phyloP scores from a whole-genome alignment of 2,113 vertebrate species.

The Gasterosteus nipponicus region DNA sequence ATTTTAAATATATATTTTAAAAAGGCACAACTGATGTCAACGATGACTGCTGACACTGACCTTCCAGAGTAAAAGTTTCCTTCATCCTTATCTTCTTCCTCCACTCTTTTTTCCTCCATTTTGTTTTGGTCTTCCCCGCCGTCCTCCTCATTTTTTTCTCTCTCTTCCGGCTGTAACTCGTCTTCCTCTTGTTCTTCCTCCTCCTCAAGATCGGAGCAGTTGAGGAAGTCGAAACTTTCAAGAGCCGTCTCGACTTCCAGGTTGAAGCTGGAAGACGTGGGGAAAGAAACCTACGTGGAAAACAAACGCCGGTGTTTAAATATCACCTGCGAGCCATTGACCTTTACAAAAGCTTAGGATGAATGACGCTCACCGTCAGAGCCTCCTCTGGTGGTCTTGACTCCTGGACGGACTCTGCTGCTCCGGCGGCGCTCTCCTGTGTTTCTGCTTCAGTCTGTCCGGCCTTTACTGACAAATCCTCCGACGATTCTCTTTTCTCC shows the following conservation, averaged over 20 bases:
- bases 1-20: no score
- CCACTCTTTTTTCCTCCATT: constrained; percentile 24
- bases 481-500: neutral
- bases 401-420: constrained; percentile 84
- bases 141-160: constrained; percentile 44
- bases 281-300: constrained; percentile 81
- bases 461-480: constrained; percentile 21
- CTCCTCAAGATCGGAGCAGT: constrained; percentile 91
- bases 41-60: constrained; percentile 45
- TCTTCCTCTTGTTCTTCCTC: constrained; percentile 68
- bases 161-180: constrained; percentile 23
- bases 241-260: constrained; percentile 92
- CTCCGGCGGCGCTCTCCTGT: constrained; percentile 1
- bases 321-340: neutral
- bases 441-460: constrained; percentile 30
- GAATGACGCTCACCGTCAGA: constrained; percentile 82
- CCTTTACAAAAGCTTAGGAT: neutral
- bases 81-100: constrained; percentile 41
- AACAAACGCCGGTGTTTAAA: constrained; percentile 13
- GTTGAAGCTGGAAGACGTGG: constrained; percentile 91
- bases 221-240: constrained; percentile 97
- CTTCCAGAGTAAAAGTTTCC: constrained; percentile 63
- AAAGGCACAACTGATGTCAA: neutral
- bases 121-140: constrained; percentile 43
- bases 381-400: constrained; percentile 83